phyloP scores from a whole-genome alignment of 1,140 invertebrate genomes.

The Bombus superbus region DNA sequence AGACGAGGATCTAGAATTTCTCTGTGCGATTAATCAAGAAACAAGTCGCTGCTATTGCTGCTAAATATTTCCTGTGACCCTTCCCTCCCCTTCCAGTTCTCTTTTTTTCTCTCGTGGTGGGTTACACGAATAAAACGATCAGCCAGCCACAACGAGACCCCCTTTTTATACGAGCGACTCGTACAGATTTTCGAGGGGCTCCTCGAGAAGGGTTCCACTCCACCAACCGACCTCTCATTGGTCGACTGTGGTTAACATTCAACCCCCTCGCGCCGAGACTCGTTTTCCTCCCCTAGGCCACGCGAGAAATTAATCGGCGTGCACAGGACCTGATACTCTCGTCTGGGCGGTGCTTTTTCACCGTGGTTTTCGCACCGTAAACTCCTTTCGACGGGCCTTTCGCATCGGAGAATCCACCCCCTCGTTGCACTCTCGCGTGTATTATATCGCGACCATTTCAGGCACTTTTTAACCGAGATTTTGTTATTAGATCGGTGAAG shows the following conservation, averaged over 20 bases:
- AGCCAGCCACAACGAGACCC: not conserved
- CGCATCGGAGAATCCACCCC: too few species aligned
- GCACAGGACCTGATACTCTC: slow-evolving; percentile 4
- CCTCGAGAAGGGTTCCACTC: slow-evolving; percentile 26
- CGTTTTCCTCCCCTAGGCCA: not conserved
- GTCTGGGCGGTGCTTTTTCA: slow-evolving; percentile 15
- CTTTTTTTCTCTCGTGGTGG: not conserved
- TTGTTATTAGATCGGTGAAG: not conserved
- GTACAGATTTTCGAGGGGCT: not conserved
- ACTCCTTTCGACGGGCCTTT: not conserved
- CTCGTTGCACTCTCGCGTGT: too few species aligned
- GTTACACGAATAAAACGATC: not conserved
- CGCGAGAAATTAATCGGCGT: slow-evolving; percentile 27
- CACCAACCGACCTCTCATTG: slow-evolving; percentile 7
- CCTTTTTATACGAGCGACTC: not conserved
- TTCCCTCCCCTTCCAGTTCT: not conserved
- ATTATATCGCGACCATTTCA: not conserved
- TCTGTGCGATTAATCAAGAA: not conserved
- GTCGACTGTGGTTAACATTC: slow-evolving; percentile 28
- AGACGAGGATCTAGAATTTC: too few species aligned
- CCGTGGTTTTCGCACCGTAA: not conserved
- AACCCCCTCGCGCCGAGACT: not conserved
- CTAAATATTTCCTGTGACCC: slow-evolving; percentile 2
- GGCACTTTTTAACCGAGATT: not conserved
- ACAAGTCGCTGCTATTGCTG: not conserved